Evolutionary conservation across 2,888 invertebrate genomes (phyloP), one percentile per base, ranked within the genome.

Genomic region (Mystacides longicornis): DNA sequence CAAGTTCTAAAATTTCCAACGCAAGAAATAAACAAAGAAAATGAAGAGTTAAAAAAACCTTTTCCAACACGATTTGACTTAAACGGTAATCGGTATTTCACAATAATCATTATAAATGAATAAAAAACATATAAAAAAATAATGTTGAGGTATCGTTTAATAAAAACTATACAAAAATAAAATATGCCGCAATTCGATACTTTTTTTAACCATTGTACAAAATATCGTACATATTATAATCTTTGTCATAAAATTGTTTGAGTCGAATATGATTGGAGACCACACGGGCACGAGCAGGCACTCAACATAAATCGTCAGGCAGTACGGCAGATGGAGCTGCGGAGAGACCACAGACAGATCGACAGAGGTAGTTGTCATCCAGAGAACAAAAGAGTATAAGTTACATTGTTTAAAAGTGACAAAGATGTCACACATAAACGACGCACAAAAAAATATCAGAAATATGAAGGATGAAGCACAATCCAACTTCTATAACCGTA

Each of bases 331-430:
- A n/a, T 27, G 27, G 27, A 27, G 27, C 11, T 5, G 27, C 11
- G 27, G 27, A 27, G 27, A n/a, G n/a, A n/a, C n/a, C n/a, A n/a
- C n/a, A n/a, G n/a, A n/a, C n/a, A 14, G 5, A 7, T 5, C 11
- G 37, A 37, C 3, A 16, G 37, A 37, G 37, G 37, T 37, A 37
- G 37, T 14, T 37, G 37, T 37, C 37, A 37, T 14, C 37, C 37
- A 16, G 14, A 16, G 16, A 16, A 37, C 37, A 37, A 37, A 37
- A 37, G 37, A 16, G 16, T 14, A 37, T 37, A n/a, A 14, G 37
- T 37, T 37, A 37, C 14, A 37, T n/a, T n/a, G 37, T 37, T 37
- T 37, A 37, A n/a, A 37, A 37, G 37, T 37, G 37, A n/a, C 37
- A 37, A 37, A 37, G 16, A 37, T 37, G 16, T 37, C 16, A 14